Evolutionary conservation across 2,113 vertebrate species (phyloP), one percentile per base, ranked within the genome.

Genomic region (Acinonyx jubatus): DNA sequence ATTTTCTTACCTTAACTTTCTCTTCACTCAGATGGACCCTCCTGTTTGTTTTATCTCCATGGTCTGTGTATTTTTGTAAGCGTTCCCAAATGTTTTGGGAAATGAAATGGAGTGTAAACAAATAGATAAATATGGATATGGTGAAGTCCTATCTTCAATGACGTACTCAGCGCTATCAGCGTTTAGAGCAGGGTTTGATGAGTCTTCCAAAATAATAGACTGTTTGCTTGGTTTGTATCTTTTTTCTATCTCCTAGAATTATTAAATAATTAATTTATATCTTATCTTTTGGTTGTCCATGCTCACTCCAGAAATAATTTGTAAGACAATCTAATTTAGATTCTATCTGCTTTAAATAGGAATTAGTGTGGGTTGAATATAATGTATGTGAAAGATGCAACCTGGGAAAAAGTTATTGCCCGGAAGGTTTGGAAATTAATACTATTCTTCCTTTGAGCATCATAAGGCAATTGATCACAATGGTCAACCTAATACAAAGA

Each of bases 241-340:
- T 93, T 65, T 86, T 86, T 89, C 52, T 82, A 25, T 87, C 81
- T 92, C 71, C 21, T 31, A 92, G 33, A 12, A 57, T 88, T 95
- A 50, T 97, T 97, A 92, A 98, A 89, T 94, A 97, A 87, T 96
- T 96, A 95, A 71, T 94, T 79, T 87, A 14, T 93, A 55, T 91
- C 23, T 94, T 86, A 94, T 73, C 83, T 97, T 94, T 96, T 84
- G 65, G 15, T 96, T 95, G 45, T 13, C 92, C 38, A 27, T 90
- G 65, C 33, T 74, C 33, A 81, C 13, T 96, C 33, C 38, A 94
- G 65, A 96, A 95, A 89, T 96, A 90, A 80, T 97, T 91, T 98
- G 63, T 83, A 76, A 90, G 73, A 69, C n/a, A 96, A 86, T 96
- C 63, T 96, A 82, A 83, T 94, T 97, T 95, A 87, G 92, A 96